phyloP scores from a whole-genome alignment of 2,888 invertebrate genomes.

The Tachina fera region DNA sequence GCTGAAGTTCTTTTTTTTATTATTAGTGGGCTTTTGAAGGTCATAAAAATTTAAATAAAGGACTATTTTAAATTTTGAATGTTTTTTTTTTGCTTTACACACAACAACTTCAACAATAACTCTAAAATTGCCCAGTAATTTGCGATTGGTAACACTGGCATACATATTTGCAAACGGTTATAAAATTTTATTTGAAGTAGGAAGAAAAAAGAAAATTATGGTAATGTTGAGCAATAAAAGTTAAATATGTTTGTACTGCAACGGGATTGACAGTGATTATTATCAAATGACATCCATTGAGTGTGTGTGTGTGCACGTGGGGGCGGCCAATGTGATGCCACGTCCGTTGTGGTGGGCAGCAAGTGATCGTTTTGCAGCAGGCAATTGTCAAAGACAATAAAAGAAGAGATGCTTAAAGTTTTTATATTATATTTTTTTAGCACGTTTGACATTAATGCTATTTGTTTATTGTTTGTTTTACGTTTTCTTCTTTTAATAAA shows the following conservation, averaged over 20 bases:
- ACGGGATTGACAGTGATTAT: conserved; percentile 17
- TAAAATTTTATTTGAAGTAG: conserved; percentile 4
- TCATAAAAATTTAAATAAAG: too few species aligned
- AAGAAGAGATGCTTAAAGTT: neutral
- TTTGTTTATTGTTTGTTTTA: conserved; percentile 3
- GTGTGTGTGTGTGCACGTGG: neutral
- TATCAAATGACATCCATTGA: conserved; percentile 41
- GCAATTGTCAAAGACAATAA: neutral
- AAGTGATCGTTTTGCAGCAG: neutral
- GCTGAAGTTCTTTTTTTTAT: too few species aligned
- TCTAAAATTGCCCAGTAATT: too few species aligned
- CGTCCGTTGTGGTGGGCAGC: neutral
- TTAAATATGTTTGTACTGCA: neutral
- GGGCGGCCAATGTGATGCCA: neutral
- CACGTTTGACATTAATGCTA: neutral
- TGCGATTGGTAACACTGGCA: too few species aligned
- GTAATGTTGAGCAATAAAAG: conserved; percentile 44
- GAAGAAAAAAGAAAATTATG: conserved; percentile 54
- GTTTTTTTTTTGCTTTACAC: too few species aligned
- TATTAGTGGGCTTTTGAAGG: too few species aligned
- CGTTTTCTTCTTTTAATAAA: neutral
- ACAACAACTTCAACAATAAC: too few species aligned
- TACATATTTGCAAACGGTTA: conserved; percentile 2
- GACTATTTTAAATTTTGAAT: too few species aligned
- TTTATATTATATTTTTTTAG: neutral